Evolutionary conservation across 2,888 invertebrate genomes (phyloP), one percentile per base, ranked within the genome.

Genomic region (Reticulitermes lucifugus): DNA sequence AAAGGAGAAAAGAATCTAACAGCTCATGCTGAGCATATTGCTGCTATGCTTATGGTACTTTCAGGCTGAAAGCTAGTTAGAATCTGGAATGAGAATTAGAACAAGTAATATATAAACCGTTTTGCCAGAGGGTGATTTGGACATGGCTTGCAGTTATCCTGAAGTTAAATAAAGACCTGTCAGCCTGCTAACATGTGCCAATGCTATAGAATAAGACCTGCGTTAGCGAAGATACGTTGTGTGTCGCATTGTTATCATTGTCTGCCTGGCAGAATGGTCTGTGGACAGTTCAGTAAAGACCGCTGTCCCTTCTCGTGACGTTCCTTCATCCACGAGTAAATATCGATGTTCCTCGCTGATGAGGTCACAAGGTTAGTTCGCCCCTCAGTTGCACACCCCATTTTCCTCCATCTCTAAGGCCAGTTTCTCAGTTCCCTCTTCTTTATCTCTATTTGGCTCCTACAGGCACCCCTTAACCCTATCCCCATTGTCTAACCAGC

Each of bases 401-500:
- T 18, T 35, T 29, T 21, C 41, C 73, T 73, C 73, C 35, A 41
- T 12, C 73, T 43, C 77, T n/a, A 18, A 77, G 77, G 7, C 9
- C 77, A 46, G 51, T 77, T 77, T n/a, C 77, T 77, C 77, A 77
- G 46, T 77, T 77, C 77, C 77, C 77, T 77, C 43, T 77, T 46
- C 51, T 77, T 77, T 77, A 77, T 77, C 77, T 77, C 46, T 46
- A 77, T 77, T 77, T 77, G 51, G 77, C 51, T 77, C 51, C 25
- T 77, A 77, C 46, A 12, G 9, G 12, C 46, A n/a, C 77, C 77
- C 46, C 77, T 77, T 77, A 77, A 46, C 77, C 77, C 46, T 77
- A 77, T 77, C 77, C 51, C 77, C 77, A 77, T 77, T 77, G 77
- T 77, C 77, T 77, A n/a, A n/a, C 25, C 65, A 18, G 18, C 55